These are phyloP conservation scores for Vannuccia rotundouncinata DNA, from an alignment of 2,888 invertebrate genomes.

Conservation along the genomic window DNA sequence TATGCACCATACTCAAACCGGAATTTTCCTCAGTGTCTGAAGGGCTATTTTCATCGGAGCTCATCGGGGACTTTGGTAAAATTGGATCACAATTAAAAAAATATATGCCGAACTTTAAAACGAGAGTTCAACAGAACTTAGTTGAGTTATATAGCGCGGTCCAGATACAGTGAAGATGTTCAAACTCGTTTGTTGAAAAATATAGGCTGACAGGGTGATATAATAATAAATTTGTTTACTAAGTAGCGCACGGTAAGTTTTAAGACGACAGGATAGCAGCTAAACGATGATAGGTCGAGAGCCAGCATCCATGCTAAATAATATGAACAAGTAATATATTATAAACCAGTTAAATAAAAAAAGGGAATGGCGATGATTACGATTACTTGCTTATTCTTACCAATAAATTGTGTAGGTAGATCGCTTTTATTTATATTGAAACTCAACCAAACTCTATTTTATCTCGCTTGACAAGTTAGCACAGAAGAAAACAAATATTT, in stretches of 20 bases:
- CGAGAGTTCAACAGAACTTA: too few species aligned
- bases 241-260: slow-evolving; percentile 17
- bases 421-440: too few species aligned
- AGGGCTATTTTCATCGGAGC: slow-evolving; percentile 3
- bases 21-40: background rate
- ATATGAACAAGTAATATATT: background rate
- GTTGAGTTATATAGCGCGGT: too few species aligned
- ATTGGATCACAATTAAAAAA: too few species aligned
- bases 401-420: too few species aligned
- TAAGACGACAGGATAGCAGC: slow-evolving; percentile 3
- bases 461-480: too few species aligned
- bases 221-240: background rate
- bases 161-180: too few species aligned
- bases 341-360: background rate
- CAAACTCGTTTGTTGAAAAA: background rate
- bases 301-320: slow-evolving; percentile 9
- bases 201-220: background rate
- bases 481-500: too few species aligned
- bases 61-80: background rate
- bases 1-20: background rate
- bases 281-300: slow-evolving; percentile 14
- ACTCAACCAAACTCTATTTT: too few species aligned
- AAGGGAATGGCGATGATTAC: too few species aligned
- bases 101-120: too few species aligned
- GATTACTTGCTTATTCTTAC: too few species aligned